A percentile compares a stretch with the other conserved stretches of the same genome.
Evolutionary conservation across 2,113 vertebrate species (phyloP).

Genomic region (Cavia aperea): DNA sequence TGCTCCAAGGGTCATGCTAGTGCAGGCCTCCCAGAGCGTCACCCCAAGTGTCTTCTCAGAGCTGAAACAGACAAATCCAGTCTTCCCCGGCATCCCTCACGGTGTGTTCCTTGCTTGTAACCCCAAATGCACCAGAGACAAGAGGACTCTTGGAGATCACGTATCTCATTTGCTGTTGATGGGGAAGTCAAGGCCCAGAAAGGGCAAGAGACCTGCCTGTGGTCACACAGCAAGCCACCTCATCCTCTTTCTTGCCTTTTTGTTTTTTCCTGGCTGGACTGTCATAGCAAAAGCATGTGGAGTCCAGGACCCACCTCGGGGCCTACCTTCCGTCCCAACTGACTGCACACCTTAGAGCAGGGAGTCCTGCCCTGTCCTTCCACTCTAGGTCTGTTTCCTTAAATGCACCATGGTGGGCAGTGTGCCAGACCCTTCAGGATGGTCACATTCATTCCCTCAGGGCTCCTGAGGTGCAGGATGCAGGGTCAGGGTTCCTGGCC

Average conservation of each 20-base stretch:
- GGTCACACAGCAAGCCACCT: neutral
- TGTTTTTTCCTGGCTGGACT: neutral
- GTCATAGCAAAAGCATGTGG: neutral
- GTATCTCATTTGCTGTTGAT: neutral
- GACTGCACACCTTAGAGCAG: neutral
- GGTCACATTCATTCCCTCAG: too few species aligned
- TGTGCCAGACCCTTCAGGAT: neutral
- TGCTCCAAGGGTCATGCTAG: too few species aligned
- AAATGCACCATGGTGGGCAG: neutral
- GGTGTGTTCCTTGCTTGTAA: neutral
- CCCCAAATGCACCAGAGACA: neutral
- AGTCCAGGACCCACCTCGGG: neutral
- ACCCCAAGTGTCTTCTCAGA: neutral
- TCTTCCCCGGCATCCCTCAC: neutral
- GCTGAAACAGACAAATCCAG: rapidly evolving
- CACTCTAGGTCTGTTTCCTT: neutral
- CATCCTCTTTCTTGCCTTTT: neutral
- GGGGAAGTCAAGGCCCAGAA: neutral
- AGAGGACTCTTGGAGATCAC: neutral
- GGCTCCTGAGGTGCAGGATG: rapidly evolving
- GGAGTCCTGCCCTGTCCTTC: too few species aligned
- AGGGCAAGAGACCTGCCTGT: neutral
- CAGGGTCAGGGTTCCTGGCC: neutral
- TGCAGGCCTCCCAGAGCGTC: rapidly evolving
- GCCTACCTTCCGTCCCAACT: too few species aligned